A percentile compares a stretch with the other conserved stretches of the same genome.
Evolutionary conservation across 2,797 vertebrate genomes (phyloP).

Genomic region (Enoplosus armatus): DNA sequence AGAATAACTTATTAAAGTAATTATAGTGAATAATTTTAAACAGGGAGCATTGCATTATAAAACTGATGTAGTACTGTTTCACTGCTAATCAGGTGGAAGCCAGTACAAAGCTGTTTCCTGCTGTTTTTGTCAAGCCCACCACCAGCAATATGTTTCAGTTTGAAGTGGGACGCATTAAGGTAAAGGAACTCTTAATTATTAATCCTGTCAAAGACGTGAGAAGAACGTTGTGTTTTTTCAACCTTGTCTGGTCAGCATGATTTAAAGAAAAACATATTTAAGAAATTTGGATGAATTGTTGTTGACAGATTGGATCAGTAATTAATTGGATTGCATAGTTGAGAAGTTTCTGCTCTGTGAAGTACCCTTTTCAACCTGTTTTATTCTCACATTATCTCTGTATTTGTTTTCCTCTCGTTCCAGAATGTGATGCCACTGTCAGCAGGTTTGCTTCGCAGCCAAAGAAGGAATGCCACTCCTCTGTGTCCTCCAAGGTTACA

Average conservation of each 20-base stretch:
- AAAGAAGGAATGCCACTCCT: constrained; percentile 88
- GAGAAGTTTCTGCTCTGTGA: background rate
- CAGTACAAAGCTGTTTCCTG: constrained; percentile 94
- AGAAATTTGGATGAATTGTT: too few relatives aligned
- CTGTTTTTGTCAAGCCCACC: constrained; percentile 95
- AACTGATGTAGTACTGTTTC: constrained; percentile 4
- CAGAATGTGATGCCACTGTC: constrained; percentile 96
- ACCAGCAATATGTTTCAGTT: constrained; percentile 94
- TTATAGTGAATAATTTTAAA: constrained; percentile 14
- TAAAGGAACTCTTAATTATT: constrained; percentile 66
- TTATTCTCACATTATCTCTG: background rate
- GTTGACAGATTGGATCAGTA: background rate
- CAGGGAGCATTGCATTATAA: constrained; percentile 1
- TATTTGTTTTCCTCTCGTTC: constrained; percentile 21
- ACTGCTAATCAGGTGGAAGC: constrained; percentile 90
- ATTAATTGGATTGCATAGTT: too few relatives aligned
- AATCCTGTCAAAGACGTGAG: constrained; percentile 7
- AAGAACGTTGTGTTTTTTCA: background rate
- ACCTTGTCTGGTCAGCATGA: background rate
- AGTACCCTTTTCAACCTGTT: background rate
- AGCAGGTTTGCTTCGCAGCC: constrained; percentile 92
- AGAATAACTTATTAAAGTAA: background rate
- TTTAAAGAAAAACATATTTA: background rate
- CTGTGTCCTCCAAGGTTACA: constrained; percentile 93
- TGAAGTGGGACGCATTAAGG: constrained; percentile 94